phyloP scores from a whole-genome alignment of 2,797 vertebrate species.

The Rhinoraja longicauda region DNA sequence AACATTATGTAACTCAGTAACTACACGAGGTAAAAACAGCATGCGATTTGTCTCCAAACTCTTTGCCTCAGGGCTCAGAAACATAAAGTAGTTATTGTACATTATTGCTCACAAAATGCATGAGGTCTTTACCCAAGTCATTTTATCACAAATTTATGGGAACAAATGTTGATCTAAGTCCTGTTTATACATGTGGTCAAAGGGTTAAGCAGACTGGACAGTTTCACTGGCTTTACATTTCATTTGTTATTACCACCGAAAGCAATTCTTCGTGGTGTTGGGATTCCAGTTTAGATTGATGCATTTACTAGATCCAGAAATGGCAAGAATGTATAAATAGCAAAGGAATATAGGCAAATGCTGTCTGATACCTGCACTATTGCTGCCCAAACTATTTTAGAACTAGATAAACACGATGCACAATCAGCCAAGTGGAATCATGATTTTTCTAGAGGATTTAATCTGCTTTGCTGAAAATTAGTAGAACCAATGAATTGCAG shows the following conservation, averaged over 20 bases:
- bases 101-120: conserved; percentile 19
- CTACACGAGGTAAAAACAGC: conserved; percentile 13
- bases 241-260: conserved; percentile 50
- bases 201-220: conserved; percentile 57
- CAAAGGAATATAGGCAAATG: not conserved
- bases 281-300: not conserved
- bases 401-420: not conserved
- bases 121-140: conserved; percentile 18
- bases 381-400: not conserved
- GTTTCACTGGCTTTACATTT: conserved; percentile 54
- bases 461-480: not conserved
- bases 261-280: conserved; percentile 25
- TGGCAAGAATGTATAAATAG: not conserved
- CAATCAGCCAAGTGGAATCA: not conserved
- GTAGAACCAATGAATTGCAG: too few species aligned
- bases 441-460: not conserved
- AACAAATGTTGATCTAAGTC: conserved; percentile 28
- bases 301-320: not conserved
- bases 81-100: conserved; percentile 12
- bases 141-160: not conserved
- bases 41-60: not conserved
- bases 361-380: not conserved
- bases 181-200: conserved; percentile 45
- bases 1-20: not conserved
- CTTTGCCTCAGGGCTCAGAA: not conserved